phyloP scores from a whole-genome alignment of 2,888 invertebrate species.

The Hirtodrosophila histrioides region DNA sequence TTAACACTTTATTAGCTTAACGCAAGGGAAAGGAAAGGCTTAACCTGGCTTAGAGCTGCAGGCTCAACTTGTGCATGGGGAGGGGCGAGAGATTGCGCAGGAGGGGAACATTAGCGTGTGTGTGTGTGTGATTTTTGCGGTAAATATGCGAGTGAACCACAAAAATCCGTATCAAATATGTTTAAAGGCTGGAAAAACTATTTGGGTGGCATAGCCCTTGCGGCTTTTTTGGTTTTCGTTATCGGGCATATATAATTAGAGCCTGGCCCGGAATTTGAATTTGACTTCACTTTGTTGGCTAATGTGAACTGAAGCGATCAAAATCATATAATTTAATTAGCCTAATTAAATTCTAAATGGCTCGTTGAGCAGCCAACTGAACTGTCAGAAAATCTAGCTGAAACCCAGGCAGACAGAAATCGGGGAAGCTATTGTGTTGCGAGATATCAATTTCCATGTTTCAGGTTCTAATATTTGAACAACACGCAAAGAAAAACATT shows the following conservation, averaged over 20 bases:
- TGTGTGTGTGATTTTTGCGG: conserved; percentile 48
- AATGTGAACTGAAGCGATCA: conserved; percentile 50
- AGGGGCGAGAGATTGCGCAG: background rate
- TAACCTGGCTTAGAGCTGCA: conserved; percentile 53
- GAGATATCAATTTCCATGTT: no score
- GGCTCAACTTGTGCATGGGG: conserved; percentile 19
- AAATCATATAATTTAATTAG: conserved; percentile 67
- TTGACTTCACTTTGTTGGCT: conserved; percentile 21
- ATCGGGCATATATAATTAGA: conserved; percentile 51
- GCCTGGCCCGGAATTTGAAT: conserved; percentile 35
- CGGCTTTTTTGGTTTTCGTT: conserved; percentile 28
- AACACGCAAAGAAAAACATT: no score
- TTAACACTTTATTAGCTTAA: conserved; percentile 75
- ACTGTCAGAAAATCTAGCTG: conserved; percentile 11
- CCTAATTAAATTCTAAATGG: conserved; percentile 49
- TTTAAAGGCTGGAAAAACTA: conserved; percentile 74
- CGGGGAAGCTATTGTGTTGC: background rate
- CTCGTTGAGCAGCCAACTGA: conserved; percentile 28
- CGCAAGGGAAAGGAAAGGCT: conserved; percentile 54
- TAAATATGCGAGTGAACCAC: conserved; percentile 62
- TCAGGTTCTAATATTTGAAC: no score
- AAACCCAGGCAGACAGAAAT: background rate
- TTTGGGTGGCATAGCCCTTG: conserved; percentile 31
- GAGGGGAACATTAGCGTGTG: background rate
- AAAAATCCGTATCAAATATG: conserved; percentile 69